Conservation (phyloP, 2,888 invertebrate species). For the Diaprepes abbreviatus region DNA sequence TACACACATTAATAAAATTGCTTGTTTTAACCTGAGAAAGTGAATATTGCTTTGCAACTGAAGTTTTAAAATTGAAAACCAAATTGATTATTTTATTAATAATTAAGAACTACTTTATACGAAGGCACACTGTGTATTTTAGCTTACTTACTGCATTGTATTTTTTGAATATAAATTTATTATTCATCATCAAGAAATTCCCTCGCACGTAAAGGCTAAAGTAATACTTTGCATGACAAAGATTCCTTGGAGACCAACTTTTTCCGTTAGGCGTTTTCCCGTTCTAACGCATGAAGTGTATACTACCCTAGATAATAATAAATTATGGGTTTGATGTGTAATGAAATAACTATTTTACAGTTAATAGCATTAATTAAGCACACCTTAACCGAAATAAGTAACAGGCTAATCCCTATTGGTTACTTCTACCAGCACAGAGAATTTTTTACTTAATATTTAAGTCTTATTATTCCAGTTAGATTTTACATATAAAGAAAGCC, state of each 20-base stretch:
- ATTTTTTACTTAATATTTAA: too few relatives aligned
- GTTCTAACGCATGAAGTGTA: slow-evolving; percentile 24
- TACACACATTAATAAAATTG: too few relatives aligned
- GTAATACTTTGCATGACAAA: slow-evolving; percentile 43
- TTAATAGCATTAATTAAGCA: slow-evolving; percentile 27
- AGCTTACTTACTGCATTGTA: neutral
- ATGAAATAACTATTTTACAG: slow-evolving; percentile 13
- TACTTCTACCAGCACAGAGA: too few relatives aligned
- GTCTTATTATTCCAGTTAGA: too few relatives aligned
- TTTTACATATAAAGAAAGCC: too few relatives aligned
- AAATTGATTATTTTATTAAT: too few relatives aligned
- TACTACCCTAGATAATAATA: slow-evolving; percentile 27
- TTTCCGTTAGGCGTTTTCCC: slow-evolving; percentile 29
- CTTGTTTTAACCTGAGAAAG: too few relatives aligned
- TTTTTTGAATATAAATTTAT: slow-evolving; percentile 15
- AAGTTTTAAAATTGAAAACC: too few relatives aligned
- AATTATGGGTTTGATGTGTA: slow-evolving; percentile 24
- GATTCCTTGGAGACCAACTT: slow-evolving; percentile 46
- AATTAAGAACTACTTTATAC: too few relatives aligned
- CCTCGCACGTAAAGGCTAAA: slow-evolving; percentile 22
- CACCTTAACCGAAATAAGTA: slow-evolving; percentile 16
- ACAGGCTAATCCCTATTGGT: too few relatives aligned
- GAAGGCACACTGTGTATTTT: neutral
- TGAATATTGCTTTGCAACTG: too few relatives aligned
- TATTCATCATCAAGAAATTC: slow-evolving; percentile 9